Percentiles rank a stretch among this genome's conserved stretches.
phyloP scores from a whole-genome alignment of 2,797 vertebrate genomes.

The Carduelis carduelis region DNA sequence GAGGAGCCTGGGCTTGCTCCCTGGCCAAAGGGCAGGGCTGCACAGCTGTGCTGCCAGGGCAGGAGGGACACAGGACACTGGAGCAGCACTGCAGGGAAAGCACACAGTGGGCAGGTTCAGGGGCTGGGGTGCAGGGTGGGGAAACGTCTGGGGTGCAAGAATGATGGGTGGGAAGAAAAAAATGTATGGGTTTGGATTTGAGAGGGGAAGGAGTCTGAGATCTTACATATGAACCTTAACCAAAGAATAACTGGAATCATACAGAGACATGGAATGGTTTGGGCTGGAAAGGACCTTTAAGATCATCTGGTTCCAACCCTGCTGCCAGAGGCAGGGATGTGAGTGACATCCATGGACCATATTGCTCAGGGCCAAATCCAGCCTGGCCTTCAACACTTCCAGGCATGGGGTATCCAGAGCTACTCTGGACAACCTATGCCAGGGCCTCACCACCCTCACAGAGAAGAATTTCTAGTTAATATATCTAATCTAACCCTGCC shows the following conservation, averaged over 20 bases:
- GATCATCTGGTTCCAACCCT: background rate
- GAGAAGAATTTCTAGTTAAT: background rate
- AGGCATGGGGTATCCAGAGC: background rate
- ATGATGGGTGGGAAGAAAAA: background rate
- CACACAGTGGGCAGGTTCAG: background rate
- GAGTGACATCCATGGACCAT: background rate
- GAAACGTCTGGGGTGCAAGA: rapidly evolving
- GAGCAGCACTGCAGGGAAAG: background rate
- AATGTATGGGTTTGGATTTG: background rate
- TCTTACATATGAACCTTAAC: background rate
- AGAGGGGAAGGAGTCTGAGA: background rate
- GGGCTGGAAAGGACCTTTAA: background rate
- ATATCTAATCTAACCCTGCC: background rate
- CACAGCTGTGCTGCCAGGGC: background rate
- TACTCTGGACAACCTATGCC: background rate
- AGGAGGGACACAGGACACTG: background rate
- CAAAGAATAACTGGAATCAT: background rate
- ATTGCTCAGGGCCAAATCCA: background rate
- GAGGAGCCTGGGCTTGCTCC: background rate
- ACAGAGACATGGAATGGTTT: background rate
- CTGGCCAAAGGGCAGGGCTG: background rate
- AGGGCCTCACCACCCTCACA: background rate
- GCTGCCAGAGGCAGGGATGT: background rate
- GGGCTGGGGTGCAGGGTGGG: background rate
- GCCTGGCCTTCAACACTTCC: background rate